Percentiles rank a stretch among this genome's conserved stretches.
phyloP scores from a whole-genome alignment of 2,113 vertebrate genomes.

The Platysteira castanea region DNA sequence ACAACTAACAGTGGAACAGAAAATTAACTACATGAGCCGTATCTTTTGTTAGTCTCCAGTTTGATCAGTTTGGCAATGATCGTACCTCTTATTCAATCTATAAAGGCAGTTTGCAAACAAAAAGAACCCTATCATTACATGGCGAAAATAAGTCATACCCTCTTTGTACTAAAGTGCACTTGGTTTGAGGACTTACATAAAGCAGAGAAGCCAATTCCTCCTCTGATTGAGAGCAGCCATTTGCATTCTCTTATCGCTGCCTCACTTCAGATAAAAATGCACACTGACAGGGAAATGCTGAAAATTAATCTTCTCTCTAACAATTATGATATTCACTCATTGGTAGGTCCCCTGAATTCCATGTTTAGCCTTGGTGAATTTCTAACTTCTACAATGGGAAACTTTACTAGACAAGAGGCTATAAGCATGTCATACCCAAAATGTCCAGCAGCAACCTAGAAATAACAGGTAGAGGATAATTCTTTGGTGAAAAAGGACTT shows the following conservation, averaged over 20 bases:
- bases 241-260: neutral
- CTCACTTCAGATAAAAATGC: neutral
- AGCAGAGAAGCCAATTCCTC: neutral
- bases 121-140: neutral
- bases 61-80: neutral
- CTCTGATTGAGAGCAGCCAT: neutral
- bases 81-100: neutral
- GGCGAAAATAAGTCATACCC: neutral
- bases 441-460: neutral
- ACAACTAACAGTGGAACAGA: neutral
- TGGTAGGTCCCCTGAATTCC: neutral
- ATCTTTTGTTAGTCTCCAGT: neutral
- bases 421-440: neutral
- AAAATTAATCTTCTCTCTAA: neutral
- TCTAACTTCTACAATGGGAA: neutral
- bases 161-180: neutral
- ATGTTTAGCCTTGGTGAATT: neutral
- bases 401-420: neutral
- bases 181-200: neutral
- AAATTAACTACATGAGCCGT: neutral
- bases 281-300: neutral
- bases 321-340: rapidly evolving
- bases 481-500: neutral
- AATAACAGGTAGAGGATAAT: neutral
- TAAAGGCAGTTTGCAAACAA: neutral